A percentile compares a stretch with the other conserved stretches of the same genome.
Conservation (phyloP, 2,797 vertebrate species). For the Coluber constrictor region DNA sequence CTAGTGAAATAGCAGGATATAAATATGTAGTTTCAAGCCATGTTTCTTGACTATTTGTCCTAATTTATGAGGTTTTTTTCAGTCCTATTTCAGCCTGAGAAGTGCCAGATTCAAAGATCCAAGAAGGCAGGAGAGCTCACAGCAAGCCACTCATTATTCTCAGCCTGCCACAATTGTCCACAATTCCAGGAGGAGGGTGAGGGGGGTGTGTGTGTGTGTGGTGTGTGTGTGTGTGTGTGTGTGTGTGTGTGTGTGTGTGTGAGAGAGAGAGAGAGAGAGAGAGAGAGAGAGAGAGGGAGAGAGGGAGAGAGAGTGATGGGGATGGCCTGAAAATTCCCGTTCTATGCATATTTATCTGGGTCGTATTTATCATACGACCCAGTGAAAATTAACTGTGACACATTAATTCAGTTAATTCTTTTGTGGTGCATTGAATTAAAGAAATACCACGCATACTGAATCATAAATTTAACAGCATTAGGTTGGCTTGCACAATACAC, state of each 20-base stretch:
- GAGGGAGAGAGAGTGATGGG: neutral
- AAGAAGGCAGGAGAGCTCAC: neutral
- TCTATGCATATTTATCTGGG: neutral
- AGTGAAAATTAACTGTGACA: neutral
- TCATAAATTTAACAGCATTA: neutral
- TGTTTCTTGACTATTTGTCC: neutral
- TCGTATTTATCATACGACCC: neutral
- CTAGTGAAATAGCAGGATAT: neutral
- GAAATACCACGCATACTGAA: neutral
- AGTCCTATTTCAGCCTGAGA: neutral
- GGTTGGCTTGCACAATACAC: neutral
- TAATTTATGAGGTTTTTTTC: neutral
- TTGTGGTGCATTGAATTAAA: neutral
- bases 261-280: too few relatives aligned
- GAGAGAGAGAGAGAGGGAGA: too few relatives aligned
- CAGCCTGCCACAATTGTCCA: neutral
- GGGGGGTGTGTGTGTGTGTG: too few relatives aligned
- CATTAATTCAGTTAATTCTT: neutral
- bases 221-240: too few relatives aligned
- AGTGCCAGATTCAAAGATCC: neutral
- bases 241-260: too few relatives aligned
- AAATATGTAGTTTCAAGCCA: neutral
- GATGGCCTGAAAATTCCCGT: neutral
- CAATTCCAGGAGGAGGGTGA: neutral
- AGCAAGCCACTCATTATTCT: neutral